These are phyloP conservation scores for Proales similis DNA, from an alignment of 1,140 invertebrate species.

Conservation along the genomic window DNA sequence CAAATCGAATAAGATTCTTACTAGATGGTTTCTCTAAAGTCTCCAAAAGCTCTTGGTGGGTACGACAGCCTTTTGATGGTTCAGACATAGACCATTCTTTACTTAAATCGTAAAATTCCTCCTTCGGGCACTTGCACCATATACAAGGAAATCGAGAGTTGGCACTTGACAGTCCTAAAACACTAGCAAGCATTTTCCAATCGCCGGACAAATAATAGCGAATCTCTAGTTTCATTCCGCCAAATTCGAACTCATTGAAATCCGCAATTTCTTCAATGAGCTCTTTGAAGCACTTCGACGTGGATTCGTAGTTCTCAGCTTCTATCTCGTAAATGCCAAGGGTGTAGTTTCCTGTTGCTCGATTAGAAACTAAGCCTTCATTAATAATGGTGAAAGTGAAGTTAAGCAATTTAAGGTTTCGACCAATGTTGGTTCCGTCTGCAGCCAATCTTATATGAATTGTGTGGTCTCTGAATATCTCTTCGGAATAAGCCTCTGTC, in stretches of 20 bases:
- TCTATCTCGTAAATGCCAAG: slow-evolving; percentile 34
- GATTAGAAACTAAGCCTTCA: slow-evolving; percentile 13
- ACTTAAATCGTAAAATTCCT: slow-evolving; percentile 12
- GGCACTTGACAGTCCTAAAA: slow-evolving; percentile 4
- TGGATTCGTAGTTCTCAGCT: slow-evolving; percentile 6
- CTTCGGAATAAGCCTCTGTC: neutral
- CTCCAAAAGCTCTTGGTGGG: slow-evolving; percentile 11
- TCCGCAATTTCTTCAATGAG: slow-evolving; percentile 1
- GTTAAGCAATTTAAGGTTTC: slow-evolving; percentile 31
- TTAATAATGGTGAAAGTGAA: slow-evolving; percentile 36
- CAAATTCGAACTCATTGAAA: neutral
- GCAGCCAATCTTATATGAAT: slow-evolving; percentile 12
- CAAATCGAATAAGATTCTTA: neutral
- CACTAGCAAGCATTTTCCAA: slow-evolving; percentile 27
- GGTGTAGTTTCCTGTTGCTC: slow-evolving; percentile 34
- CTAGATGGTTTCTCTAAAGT: neutral
- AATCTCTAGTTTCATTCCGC: neutral
- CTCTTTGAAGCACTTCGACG: slow-evolving; percentile 17
- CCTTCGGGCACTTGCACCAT: slow-evolving; percentile 35
- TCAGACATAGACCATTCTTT: slow-evolving; percentile 21
- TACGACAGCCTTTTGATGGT: neutral
- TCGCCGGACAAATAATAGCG: slow-evolving; percentile 8
- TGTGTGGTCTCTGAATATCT: neutral
- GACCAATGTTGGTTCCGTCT: slow-evolving; percentile 30
- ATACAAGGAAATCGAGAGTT: slow-evolving; percentile 23